These are phyloP conservation scores for Aulostomus chinensis DNA, from an alignment of 2,797 vertebrate genomes.

Conservation along the genomic window DNA sequence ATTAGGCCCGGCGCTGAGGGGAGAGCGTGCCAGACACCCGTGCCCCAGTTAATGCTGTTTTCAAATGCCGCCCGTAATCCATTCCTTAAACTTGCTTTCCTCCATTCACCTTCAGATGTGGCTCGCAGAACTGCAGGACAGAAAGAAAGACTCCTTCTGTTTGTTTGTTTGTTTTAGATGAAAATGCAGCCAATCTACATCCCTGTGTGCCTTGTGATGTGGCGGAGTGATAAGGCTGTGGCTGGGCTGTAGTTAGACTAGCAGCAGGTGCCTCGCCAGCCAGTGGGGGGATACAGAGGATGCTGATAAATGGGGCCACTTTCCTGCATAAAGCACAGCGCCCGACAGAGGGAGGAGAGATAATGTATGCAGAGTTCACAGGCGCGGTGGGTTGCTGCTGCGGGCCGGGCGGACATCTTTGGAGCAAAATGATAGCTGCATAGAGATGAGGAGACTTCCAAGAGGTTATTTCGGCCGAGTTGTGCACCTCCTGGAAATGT, in stretches of 20 bases:
- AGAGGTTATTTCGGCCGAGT: conserved; percentile 42
- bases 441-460: conserved; percentile 54
- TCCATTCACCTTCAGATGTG: conserved; percentile 64
- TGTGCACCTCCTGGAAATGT: conserved; percentile 20
- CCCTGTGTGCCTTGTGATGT: conserved; percentile 50
- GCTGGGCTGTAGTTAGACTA: conserved; percentile 47
- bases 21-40: conserved; percentile 57
- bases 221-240: conserved; percentile 55
- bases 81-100: conserved; percentile 52
- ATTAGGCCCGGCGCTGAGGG: conserved; percentile 71
- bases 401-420: conserved; percentile 59
- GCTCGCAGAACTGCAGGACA: too few relatives aligned
- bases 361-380: conserved; percentile 75
- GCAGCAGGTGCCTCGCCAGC: conserved; percentile 65
- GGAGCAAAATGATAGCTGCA: conserved; percentile 54
- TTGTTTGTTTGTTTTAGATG: conserved; percentile 38
- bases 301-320: conserved; percentile 69
- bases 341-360: conserved; percentile 41
- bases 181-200: conserved; percentile 60
- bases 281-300: conserved; percentile 42
- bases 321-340: conserved; percentile 60
- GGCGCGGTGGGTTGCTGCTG: conserved; percentile 60
- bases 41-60: conserved; percentile 65
- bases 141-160: conserved; percentile 28
- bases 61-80: conserved; percentile 63